A percentile compares a stretch with the other conserved stretches of the same genome.
phyloP scores from a whole-genome alignment of 1,140 invertebrate genomes.

The Ceratosolen solmsi region DNA sequence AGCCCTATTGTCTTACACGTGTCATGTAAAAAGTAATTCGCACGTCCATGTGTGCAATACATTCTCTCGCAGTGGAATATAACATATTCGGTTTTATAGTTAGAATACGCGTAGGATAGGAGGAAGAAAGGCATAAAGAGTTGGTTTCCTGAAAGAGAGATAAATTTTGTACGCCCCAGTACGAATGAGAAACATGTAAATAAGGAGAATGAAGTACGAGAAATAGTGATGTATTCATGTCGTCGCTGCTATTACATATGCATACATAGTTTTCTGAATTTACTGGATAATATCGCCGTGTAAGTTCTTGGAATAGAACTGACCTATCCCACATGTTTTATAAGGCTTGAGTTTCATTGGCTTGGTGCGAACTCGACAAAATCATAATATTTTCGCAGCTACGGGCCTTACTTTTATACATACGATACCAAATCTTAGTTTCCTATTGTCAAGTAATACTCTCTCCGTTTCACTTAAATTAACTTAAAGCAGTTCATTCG shows the following conservation, averaged over 20 bases:
- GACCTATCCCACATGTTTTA: too few relatives aligned
- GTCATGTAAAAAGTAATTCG: background rate
- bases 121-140: background rate
- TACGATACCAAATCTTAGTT: too few relatives aligned
- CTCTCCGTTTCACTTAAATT: too few relatives aligned
- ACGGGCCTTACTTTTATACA: too few relatives aligned
- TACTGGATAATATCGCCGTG: background rate
- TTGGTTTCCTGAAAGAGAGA: background rate
- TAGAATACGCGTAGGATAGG: background rate
- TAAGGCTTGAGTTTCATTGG: too few relatives aligned
- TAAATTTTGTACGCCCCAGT: background rate
- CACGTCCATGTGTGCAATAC: background rate
- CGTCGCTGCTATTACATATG: background rate
- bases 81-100: background rate
- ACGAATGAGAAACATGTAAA: background rate
- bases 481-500: too few relatives aligned
- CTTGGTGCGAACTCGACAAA: too few relatives aligned
- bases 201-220: background rate
- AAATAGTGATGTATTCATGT: background rate
- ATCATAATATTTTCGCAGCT: too few relatives aligned
- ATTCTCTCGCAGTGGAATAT: background rate
- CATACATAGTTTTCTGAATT: constrained; percentile 30
- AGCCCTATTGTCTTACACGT: background rate
- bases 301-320: background rate
- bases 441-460: too few relatives aligned